phyloP scores from a whole-genome alignment of 64 coral and sea anemone species.

The Porites lutea region DNA sequence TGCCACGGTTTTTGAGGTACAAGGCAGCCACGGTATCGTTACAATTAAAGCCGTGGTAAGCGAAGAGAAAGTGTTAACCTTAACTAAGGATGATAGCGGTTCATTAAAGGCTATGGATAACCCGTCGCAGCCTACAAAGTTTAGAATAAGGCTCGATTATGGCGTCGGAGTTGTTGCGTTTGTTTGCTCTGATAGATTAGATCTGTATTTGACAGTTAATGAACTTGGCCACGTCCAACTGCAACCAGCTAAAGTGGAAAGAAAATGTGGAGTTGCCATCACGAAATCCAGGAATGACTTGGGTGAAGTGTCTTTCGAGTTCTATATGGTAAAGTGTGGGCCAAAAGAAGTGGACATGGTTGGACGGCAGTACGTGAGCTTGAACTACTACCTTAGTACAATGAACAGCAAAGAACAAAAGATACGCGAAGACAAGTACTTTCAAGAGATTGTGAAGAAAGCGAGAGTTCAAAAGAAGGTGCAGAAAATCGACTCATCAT shows the following conservation, averaged over 20 bases:
- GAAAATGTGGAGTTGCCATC: conserved; percentile 4
- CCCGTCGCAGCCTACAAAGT: neutral
- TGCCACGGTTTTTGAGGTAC: conserved; percentile 11
- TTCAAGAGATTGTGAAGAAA: conserved; percentile 23
- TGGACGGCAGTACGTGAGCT: conserved; percentile 42
- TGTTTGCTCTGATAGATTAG: neutral
- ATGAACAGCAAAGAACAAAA: conserved; percentile 32
- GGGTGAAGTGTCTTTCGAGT: conserved; percentile 22
- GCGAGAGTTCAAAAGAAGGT: neutral
- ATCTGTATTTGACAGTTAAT: conserved; percentile 30
- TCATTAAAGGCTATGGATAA: neutral
- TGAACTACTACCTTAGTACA: conserved; percentile 60
- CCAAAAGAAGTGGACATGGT: neutral
- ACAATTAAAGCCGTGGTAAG: conserved; percentile 16
- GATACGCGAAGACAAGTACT: conserved; percentile 20
- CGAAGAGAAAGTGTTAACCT: neutral
- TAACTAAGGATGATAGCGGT: neutral
- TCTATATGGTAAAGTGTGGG: conserved; percentile 25
- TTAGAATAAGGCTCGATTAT: conserved; percentile 57
- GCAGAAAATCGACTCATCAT: neutral
- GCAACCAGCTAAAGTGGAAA: neutral
- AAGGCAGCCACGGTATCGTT: conserved; percentile 38
- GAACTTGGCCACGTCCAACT: conserved; percentile 20
- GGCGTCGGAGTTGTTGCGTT: conserved; percentile 57
- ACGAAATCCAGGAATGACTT: neutral